Base-by-base conservation (phyloP, 1,140 invertebrate genomes). In the Drosophila serrata region DNA sequence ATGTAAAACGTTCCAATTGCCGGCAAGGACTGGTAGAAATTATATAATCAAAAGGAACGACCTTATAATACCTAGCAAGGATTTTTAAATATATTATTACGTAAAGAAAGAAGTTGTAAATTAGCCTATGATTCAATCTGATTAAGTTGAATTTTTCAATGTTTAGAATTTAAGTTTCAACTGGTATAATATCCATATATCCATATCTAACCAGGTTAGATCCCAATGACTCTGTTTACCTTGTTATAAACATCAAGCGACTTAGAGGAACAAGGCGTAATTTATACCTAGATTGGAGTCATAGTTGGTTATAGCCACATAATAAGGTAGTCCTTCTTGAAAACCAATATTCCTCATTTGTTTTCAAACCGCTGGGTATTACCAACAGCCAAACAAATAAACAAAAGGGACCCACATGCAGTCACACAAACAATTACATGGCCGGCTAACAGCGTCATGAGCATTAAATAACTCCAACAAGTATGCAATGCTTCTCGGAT, bases 391-490 rank as follows among this genome's bases (percentile, higher is more conserved):
- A 59, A 70, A 27, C 33, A 59, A 67, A 61, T 51, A 58, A 56
- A 57, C 17, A 19, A 11, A 19, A 40, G 33, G 22, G 17, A 43
- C 35, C 13, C 62, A 63, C 58, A 45, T 35, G 60, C 77, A 63
- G 43, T 40, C 61, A 65, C 48, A 62, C 69, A 74, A 72, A 80
- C 85, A 90, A 90, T 90, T 90, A 90, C 85, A 90, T 70, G 78
- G 78, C 53, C 73, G 70, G 61, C 82, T 68, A 73, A 74, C 63
- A 86, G 65, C 78, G 59, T 79, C 79, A 78, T 81, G 84, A 80
- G 80, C 80, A 88, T 88, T 88, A 88, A 88, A 81, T 75, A 90
- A 91, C 86, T 87, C 82, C 82, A 51, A 57, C 58, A 86, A 90
- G 81, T 90, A 90, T 90, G 86, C 79, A 80, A 74, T 77, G 82